phyloP scores from a whole-genome alignment of 2,797 vertebrate genomes.

The Bryconaethiops microstoma region DNA sequence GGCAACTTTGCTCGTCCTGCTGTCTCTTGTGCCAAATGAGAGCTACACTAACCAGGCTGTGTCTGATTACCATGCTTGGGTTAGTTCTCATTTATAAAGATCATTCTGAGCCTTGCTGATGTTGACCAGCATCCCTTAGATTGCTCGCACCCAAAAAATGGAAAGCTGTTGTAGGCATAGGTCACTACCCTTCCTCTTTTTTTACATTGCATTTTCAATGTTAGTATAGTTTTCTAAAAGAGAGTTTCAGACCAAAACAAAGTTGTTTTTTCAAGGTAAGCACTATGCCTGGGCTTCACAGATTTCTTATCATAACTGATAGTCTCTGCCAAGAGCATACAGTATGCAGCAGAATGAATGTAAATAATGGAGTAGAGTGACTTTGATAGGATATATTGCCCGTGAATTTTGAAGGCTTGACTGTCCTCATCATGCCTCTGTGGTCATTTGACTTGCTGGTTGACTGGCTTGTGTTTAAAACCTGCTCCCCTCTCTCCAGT shows the following conservation, averaged over 20 bases:
- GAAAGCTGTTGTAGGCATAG: neutral
- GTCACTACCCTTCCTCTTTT: neutral
- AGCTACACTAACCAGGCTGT: neutral
- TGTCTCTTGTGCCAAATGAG: neutral
- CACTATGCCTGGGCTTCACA: neutral
- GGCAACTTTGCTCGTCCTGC: conserved; percentile 6
- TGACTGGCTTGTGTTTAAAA: neutral
- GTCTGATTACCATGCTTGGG: neutral
- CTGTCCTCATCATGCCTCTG: conserved; percentile 7
- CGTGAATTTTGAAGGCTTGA: neutral
- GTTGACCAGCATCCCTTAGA: neutral
- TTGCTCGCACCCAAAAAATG: neutral
- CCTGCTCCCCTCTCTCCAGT: neutral
- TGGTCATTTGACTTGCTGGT: conserved; percentile 17
- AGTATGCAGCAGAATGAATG: conserved; percentile 25
- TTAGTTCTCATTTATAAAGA: neutral
- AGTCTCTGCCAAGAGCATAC: neutral
- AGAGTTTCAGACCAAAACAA: neutral
- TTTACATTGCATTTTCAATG: neutral
- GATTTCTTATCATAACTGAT: neutral
- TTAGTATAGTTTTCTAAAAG: neutral
- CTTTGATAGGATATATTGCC: neutral
- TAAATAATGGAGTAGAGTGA: conserved; percentile 33
- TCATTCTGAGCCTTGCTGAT: neutral
- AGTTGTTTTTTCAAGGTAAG: too few species aligned